Percentiles rank a stretch among this genome's conserved stretches.
Evolutionary conservation across 2,113 vertebrate genomes (phyloP).

Genomic region (Vulpes lagopus): DNA sequence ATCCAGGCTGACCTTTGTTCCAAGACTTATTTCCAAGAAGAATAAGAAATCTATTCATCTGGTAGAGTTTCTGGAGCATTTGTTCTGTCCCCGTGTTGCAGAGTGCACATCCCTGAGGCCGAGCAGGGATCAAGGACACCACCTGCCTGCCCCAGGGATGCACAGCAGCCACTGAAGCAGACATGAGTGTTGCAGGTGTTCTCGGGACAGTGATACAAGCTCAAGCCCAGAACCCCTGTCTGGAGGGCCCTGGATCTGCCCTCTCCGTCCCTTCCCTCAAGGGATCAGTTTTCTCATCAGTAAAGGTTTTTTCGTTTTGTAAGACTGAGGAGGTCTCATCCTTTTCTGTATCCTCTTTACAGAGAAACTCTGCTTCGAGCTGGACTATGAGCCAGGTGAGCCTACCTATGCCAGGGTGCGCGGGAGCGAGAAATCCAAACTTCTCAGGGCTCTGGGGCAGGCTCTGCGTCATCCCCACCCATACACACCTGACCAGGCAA

Average conservation of each 20-base stretch:
- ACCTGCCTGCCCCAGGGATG: no score
- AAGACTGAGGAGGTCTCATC: neutral
- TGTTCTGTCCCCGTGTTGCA: neutral
- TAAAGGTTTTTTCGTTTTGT: neutral
- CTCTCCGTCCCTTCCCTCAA: neutral
- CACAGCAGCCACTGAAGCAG: no score
- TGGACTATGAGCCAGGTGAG: constrained; percentile 83
- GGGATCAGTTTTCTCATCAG: neutral
- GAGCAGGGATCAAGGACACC: no score
- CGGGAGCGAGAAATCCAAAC: neutral
- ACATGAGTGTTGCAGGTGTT: neutral
- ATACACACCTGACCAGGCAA: neutral
- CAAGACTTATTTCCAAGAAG: neutral
- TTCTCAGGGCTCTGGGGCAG: no score
- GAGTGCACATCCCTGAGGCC: no score
- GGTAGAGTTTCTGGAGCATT: neutral
- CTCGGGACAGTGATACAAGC: no score
- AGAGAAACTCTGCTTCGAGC: constrained; percentile 80
- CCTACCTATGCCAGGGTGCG: neutral
- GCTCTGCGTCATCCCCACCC: no score
- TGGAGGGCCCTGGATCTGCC: neutral
- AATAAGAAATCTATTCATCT: neutral
- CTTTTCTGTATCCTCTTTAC: constrained; percentile 37
- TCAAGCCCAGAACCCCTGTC: neutral
- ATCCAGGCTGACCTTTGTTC: neutral